Evolutionary conservation across 2,888 invertebrate genomes (phyloP).

Genomic region (Fragum whitleyi): DNA sequence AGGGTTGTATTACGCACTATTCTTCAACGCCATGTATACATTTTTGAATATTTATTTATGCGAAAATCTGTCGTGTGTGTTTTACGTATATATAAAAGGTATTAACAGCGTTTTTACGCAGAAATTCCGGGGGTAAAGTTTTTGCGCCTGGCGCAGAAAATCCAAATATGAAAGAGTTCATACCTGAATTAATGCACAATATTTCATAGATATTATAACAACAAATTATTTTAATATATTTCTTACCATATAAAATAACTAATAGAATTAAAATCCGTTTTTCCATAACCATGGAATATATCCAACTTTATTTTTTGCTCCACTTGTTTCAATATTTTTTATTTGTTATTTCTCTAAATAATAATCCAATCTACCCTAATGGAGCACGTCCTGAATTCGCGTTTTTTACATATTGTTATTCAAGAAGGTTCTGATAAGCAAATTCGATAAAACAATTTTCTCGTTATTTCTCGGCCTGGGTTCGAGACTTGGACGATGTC

Average conservation of each 20-base stretch:
- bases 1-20: too few species aligned
- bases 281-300: slow-evolving; percentile 50
- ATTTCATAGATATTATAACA: too few species aligned
- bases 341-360: not conserved
- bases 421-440: not conserved
- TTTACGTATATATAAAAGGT: too few species aligned
- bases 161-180: too few species aligned
- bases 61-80: too few species aligned
- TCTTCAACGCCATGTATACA: too few species aligned
- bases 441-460: not conserved
- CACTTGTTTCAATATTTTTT: not conserved
- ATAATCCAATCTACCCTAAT: not conserved
- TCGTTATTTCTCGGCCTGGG: slow-evolving; percentile 33
- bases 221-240: too few species aligned
- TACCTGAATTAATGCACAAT: too few species aligned
- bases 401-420: not conserved
- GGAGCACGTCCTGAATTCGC: not conserved
- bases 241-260: slow-evolving; percentile 13
- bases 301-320: slow-evolving; percentile 1
- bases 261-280: slow-evolving; percentile 25
- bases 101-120: too few species aligned
- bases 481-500: slow-evolving; percentile 31
- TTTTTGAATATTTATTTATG: too few species aligned
- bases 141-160: too few species aligned
- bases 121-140: too few species aligned